Conservation (phyloP, 2,113 vertebrate genomes). For the Bos taurus region DNA sequence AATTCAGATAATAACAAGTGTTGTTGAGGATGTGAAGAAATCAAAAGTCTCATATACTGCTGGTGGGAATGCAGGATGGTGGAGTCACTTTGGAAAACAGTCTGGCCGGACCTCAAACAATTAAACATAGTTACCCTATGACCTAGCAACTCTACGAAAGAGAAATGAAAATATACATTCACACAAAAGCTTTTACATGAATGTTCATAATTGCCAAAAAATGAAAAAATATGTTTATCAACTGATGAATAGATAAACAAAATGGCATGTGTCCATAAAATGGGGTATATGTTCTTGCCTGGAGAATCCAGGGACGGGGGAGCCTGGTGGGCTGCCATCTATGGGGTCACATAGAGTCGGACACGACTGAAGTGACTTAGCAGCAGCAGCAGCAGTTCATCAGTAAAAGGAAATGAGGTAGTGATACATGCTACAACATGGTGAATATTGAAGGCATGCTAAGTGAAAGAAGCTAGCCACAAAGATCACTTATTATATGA, state of each 20-base stretch:
- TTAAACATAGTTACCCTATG: not conserved
- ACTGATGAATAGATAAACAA: not conserved
- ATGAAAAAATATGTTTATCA: not conserved
- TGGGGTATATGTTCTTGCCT: not conserved
- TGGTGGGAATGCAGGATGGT: not conserved
- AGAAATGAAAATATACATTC: not conserved
- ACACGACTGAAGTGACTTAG: not conserved
- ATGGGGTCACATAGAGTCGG: not conserved
- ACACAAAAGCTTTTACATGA: not conserved
- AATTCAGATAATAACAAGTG: not conserved
- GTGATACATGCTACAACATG: not conserved
- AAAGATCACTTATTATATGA: not conserved
- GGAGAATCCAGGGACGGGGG: not conserved
- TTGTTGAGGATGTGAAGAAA: not conserved
- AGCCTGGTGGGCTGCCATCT: not conserved
- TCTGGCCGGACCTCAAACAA: not conserved
- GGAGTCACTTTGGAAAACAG: not conserved
- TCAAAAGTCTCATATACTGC: not conserved
- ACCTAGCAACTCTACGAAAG: not conserved
- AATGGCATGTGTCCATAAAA: not conserved
- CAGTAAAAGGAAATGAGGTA: not conserved
- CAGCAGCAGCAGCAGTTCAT: not conserved
- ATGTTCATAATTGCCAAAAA: not conserved
- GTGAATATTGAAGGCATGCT: not conserved
- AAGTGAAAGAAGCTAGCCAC: not conserved